Percentiles rank a stretch among this genome's conserved stretches.
These are phyloP conservation scores for Amblyraja radiata DNA, from an alignment of 2,797 vertebrate species.

Conservation along the genomic window DNA sequence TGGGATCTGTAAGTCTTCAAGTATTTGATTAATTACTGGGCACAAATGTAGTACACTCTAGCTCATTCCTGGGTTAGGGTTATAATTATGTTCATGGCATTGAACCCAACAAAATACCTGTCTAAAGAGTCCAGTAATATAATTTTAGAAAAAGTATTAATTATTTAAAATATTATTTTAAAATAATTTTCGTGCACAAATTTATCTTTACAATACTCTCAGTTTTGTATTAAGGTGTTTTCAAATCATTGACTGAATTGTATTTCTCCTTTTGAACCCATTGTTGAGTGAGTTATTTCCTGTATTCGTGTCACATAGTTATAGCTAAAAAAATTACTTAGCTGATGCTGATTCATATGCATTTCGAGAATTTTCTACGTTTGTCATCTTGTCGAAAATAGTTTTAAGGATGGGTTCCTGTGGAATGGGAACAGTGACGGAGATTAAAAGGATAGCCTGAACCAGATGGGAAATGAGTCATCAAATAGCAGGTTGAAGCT, in stretches of 20 bases:
- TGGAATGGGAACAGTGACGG: neutral
- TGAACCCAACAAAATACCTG: neutral
- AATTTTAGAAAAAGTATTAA: neutral
- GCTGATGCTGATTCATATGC: neutral
- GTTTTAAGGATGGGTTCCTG: neutral
- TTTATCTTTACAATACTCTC: neutral
- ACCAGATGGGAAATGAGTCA: neutral
- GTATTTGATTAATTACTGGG: neutral
- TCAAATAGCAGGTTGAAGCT: neutral
- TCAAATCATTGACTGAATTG: neutral
- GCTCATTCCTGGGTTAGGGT: neutral
- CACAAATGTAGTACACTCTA: neutral
- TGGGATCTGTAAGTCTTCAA: neutral
- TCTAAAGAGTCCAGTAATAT: neutral
- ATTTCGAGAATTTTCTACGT: neutral
- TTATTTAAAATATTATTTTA: neutral
- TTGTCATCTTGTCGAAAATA: neutral
- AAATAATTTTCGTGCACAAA: neutral
- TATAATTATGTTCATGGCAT: neutral
- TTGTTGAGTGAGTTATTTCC: neutral
- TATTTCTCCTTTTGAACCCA: neutral
- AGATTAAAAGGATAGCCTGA: neutral
- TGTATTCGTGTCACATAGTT: neutral
- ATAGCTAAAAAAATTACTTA: neutral
- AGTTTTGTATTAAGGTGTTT: neutral